Evolutionary conservation across 2,113 vertebrate species (phyloP).

Genomic region (Pyrgilauda ruficollis): DNA sequence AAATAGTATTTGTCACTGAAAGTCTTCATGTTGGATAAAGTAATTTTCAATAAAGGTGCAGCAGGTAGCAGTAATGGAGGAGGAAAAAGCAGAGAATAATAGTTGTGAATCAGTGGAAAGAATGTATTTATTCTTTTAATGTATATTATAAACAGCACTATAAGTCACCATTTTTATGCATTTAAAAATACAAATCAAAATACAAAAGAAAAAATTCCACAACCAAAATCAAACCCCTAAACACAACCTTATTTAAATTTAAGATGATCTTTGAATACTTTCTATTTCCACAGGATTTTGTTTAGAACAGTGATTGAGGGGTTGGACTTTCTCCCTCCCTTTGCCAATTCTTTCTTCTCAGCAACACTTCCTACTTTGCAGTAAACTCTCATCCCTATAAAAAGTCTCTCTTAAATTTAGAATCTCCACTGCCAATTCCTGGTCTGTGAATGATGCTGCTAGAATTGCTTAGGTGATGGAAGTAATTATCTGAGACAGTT

Average conservation of each 20-base stretch:
- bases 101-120: background rate
- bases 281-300: background rate
- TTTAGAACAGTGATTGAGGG: background rate
- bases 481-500: background rate
- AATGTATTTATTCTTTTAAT: background rate
- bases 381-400: background rate
- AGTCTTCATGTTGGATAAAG: background rate
- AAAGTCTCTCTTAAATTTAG: background rate
- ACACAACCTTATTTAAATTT: background rate
- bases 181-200: background rate
- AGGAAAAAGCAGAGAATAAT: background rate
- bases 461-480: background rate
- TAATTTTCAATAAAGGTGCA: background rate
- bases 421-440: background rate
- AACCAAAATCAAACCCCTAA: background rate
- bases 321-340: background rate
- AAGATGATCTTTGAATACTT: background rate
- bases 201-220: background rate
- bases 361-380: background rate
- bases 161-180: background rate
- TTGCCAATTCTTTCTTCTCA: background rate
- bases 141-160: background rate
- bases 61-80: background rate
- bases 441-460: background rate
- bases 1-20: background rate